phyloP scores from a whole-genome alignment of 2,888 invertebrate species.

The Polyommatus iphigenia region DNA sequence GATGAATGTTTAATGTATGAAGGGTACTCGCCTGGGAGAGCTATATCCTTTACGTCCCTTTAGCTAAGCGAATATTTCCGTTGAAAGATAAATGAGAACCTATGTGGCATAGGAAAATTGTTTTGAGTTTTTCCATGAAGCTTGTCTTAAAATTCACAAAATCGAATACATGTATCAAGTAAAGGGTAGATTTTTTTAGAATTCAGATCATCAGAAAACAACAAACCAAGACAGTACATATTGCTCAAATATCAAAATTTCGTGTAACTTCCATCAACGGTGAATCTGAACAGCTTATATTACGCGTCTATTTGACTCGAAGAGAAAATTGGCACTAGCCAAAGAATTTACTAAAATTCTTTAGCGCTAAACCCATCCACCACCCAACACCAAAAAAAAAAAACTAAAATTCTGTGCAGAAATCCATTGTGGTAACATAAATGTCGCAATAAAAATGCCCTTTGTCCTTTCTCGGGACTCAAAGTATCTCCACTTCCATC shows the following conservation, averaged over 20 bases:
- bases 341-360: too few species aligned
- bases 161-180: not conserved
- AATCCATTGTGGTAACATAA: not conserved
- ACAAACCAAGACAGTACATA: not conserved
- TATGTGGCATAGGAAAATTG: not conserved
- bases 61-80: slow-evolving; percentile 12
- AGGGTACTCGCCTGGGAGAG: slow-evolving; percentile 5
- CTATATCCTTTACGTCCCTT: slow-evolving; percentile 15
- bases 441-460: not conserved
- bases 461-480: not conserved
- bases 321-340: not conserved
- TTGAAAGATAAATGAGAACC: slow-evolving; percentile 3
- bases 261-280: not conserved
- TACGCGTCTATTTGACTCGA: not conserved
- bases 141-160: not conserved
- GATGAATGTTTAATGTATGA: slow-evolving; percentile 21
- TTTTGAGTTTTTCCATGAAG: not conserved
- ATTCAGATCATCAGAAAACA: too few species aligned
- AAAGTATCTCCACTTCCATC: too few species aligned
- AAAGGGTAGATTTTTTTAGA: not conserved
- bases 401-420: not conserved
- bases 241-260: not conserved
- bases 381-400: too few species aligned
- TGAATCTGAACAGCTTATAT: too few species aligned
- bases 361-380: too few species aligned